Evolutionary conservation across 2,797 vertebrate genomes (phyloP).

Genomic region (Catostomus latipinnis): DNA sequence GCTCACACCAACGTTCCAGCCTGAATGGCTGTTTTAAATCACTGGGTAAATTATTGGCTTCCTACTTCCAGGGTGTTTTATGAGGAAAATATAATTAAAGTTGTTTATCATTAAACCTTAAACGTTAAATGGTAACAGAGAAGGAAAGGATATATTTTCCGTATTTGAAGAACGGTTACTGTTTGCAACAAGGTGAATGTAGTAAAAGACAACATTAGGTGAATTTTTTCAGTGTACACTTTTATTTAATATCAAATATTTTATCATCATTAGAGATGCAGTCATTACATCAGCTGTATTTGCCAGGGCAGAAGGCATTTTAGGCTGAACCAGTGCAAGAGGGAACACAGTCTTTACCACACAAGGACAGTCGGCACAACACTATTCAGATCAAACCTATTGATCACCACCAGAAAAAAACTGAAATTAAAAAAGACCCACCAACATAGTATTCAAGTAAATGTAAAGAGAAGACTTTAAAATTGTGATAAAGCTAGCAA

Average conservation of each 20-base stretch:
- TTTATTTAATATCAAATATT: constrained; percentile 69
- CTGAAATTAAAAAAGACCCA: constrained; percentile 52
- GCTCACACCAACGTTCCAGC: constrained; percentile 10
- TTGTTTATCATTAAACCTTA: background rate
- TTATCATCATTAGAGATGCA: constrained; percentile 63
- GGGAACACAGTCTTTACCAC: constrained; percentile 63
- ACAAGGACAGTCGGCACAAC: constrained; percentile 62
- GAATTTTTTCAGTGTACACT: constrained; percentile 59
- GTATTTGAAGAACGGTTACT: background rate
- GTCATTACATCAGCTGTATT: constrained; percentile 64
- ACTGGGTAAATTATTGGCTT: too few species aligned
- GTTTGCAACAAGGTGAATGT: constrained; percentile 13
- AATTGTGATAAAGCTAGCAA: constrained; percentile 55
- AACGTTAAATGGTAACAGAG: constrained; percentile 23
- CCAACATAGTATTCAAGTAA: constrained; percentile 74
- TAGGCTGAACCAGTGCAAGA: constrained; percentile 77
- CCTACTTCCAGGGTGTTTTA: background rate
- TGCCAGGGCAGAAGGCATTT: constrained; percentile 73
- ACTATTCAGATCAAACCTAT: constrained; percentile 62
- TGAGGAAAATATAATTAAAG: constrained; percentile 2
- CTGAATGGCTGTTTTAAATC: too few species aligned
- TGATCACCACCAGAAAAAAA: constrained; percentile 56
- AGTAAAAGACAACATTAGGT: constrained; percentile 21
- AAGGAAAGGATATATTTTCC: constrained; percentile 6
- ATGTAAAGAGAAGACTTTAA: constrained; percentile 60